These are phyloP conservation scores for Aythya baeri DNA, from an alignment of 2,113 vertebrate species.

Conservation along the genomic window DNA sequence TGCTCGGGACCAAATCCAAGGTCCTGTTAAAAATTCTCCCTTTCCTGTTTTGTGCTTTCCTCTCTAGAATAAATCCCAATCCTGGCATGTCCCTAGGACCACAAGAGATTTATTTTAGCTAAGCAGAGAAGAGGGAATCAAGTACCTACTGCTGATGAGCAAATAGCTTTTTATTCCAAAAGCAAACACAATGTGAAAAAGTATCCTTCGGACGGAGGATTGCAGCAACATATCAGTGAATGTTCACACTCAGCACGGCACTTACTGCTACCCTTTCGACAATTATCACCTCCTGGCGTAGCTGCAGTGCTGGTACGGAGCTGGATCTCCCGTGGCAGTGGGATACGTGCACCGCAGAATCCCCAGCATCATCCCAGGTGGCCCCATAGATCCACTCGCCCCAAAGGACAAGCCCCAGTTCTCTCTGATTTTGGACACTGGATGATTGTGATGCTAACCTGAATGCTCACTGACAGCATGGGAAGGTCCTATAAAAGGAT, in stretches of 20 bases:
- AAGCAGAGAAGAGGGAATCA: not conserved
- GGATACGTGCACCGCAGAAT: not conserved
- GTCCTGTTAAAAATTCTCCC: not conserved
- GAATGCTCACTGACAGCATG: not conserved
- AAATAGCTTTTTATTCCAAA: not conserved
- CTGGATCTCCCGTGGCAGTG: not conserved
- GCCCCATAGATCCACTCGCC: not conserved
- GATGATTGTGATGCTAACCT: not conserved
- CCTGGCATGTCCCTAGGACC: not conserved
- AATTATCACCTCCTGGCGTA: not conserved
- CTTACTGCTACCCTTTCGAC: not conserved
- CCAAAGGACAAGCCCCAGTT: not conserved
- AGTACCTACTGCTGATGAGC: not conserved
- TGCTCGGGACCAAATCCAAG: not conserved
- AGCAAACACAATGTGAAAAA: not conserved
- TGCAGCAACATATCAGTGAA: accelerated
- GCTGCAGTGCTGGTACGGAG: not conserved
- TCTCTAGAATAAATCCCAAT: not conserved
- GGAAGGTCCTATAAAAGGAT: not conserved
- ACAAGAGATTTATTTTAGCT: not conserved
- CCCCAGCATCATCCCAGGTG: too few species aligned
- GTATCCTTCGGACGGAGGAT: not conserved
- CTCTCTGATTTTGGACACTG: not conserved
- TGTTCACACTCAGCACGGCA: conserved; percentile 19
- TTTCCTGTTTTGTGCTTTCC: not conserved